These are phyloP conservation scores for Parnassius glacialis DNA, from an alignment of 2,888 invertebrate species.

Conservation along the genomic window DNA sequence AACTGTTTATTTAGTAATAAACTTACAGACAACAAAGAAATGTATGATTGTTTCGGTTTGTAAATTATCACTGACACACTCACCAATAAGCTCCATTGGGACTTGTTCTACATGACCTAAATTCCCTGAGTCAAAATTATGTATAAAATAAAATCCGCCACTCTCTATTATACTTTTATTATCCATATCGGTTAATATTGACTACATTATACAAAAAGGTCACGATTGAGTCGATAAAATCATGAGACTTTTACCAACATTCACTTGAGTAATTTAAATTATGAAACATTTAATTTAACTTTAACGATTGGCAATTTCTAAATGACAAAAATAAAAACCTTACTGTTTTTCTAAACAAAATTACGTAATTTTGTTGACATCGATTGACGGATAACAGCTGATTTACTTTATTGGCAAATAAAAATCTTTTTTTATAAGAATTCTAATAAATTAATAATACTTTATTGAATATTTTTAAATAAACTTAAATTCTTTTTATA, in stretches of 20 bases:
- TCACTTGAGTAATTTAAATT: slow-evolving; percentile 64
- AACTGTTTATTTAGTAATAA: too few species aligned
- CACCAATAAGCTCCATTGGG: slow-evolving; percentile 80
- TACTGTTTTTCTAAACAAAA: slow-evolving; percentile 81
- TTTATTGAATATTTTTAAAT: slow-evolving; percentile 12
- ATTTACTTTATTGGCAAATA: slow-evolving; percentile 71
- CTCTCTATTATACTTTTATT: slow-evolving; percentile 79
- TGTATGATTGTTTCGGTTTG: not conserved
- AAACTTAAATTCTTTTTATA: slow-evolving; percentile 23
- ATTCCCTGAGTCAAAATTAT: slow-evolving; percentile 95
- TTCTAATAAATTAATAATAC: slow-evolving; percentile 10
- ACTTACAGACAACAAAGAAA: too few species aligned
- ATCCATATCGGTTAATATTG: slow-evolving; percentile 67
- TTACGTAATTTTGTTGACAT: slow-evolving; percentile 82
- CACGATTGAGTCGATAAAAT: slow-evolving; percentile 53
- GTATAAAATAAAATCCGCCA: slow-evolving; percentile 90
- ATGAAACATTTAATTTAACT: slow-evolving; percentile 57
- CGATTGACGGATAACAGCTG: slow-evolving; percentile 82
- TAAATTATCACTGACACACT: slow-evolving; percentile 37
- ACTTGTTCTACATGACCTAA: slow-evolving; percentile 90
- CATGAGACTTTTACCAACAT: slow-evolving; percentile 51
- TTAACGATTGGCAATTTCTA: slow-evolving; percentile 63
- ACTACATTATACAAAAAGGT: slow-evolving; percentile 71
- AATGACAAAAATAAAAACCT: slow-evolving; percentile 60
- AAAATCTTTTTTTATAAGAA: slow-evolving; percentile 57